Evolutionary conservation across 2,888 invertebrate species (phyloP), one percentile per base, ranked within the genome.

Genomic region (Meiosimyza platycephala): DNA sequence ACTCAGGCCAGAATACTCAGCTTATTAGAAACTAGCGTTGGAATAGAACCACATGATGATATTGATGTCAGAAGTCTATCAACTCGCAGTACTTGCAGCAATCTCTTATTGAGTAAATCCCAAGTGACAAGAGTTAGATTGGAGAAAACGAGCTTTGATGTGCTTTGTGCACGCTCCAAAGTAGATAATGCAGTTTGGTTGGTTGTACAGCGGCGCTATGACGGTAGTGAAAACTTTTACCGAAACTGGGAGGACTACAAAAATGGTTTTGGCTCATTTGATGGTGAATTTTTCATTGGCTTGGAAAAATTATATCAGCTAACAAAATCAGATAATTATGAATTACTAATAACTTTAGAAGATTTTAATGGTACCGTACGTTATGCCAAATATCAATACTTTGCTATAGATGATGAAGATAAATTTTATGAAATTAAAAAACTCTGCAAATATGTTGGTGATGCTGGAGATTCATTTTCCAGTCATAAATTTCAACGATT

Each of bases 401-500:
- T 81, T 22, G 75, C 76, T 63, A 81, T 81, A 71, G 77, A 64
- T 65, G 75, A 73, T 50, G 81, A 81, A 60, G 33, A 69, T 9
- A 78, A 80, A 18, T 79, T 80, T 52, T 81, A 82, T 68, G 1
- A 62, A 0, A 74, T 81, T 0, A 75, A 80, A 33, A 74, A 78
- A 2, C 73, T 81, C 18, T 82, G 79, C 0, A 0, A 71, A 16
- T 81, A 80, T 51, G 59, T 1, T 1, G 81, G 81, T 2, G 80
- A 82, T 59, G 78, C 82, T 0, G 78, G 77, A 6, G 80, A 81
- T 52, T 77, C 81, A 0, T 28, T 81, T 69, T 76, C 77, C 4
- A 77, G 78, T 48, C 82, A 81, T 66, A 62, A 75, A 6, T 80
- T 80, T 69, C 79, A 77, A 18, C 82, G 80, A 67, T 82, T 81